Conservation (phyloP, 2,113 vertebrate species). For the Microcebus murinus region DNA sequence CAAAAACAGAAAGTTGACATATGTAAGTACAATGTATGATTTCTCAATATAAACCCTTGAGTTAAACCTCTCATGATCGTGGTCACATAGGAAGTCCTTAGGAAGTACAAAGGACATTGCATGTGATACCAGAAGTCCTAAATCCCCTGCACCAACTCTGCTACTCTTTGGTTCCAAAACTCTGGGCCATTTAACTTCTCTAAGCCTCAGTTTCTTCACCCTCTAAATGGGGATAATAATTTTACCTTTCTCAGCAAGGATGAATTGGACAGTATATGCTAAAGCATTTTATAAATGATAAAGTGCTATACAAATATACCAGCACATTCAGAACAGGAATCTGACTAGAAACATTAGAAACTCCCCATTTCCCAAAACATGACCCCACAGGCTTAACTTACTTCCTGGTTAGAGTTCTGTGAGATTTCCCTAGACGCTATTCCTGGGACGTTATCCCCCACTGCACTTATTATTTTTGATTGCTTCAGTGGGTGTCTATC, state of each 20-base stretch:
- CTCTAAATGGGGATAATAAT: background rate
- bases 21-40: background rate
- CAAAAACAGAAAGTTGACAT: background rate
- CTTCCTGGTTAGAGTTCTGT: background rate
- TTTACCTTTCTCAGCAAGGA: conserved; percentile 6
- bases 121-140: background rate
- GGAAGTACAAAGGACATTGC: background rate
- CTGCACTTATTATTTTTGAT: background rate
- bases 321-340: background rate
- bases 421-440: background rate
- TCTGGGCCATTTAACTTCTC: background rate
- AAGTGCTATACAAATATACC: background rate
- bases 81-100: background rate
- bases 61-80: background rate
- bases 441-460: background rate
- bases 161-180: background rate
- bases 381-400: background rate
- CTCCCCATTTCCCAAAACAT: background rate
- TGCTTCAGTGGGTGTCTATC: background rate
- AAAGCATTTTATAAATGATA: background rate
- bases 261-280: background rate
- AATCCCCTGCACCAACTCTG: background rate
- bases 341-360: background rate
- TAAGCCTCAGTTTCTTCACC: background rate
- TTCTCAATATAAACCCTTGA: background rate